A percentile compares a stretch with the other conserved stretches of the same genome.
Conservation (phyloP, 2,113 vertebrate genomes). For the Hemichromis elongatus region DNA sequence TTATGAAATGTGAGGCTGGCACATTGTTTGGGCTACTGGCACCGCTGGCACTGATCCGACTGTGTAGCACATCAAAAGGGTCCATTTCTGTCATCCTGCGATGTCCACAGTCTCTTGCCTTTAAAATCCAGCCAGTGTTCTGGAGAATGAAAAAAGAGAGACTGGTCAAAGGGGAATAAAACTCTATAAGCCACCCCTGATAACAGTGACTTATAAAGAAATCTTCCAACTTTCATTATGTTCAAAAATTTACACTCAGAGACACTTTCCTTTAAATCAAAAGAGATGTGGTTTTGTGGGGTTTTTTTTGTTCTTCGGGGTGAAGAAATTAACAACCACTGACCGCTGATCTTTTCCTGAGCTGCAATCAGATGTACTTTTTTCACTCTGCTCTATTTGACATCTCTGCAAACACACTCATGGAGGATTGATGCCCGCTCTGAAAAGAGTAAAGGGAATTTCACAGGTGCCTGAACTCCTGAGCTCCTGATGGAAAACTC, state of each 20-base stretch:
- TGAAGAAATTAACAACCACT: neutral
- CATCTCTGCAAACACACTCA: neutral
- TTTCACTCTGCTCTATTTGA: neutral
- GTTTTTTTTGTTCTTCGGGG: neutral
- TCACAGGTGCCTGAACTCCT: conserved; percentile 56
- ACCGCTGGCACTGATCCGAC: conserved; percentile 21
- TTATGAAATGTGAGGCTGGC: conserved; percentile 48
- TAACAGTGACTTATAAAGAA: neutral
- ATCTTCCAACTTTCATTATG: neutral
- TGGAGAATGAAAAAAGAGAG: neutral
- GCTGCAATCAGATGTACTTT: neutral
- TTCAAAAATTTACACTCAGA: neutral
- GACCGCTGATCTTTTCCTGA: neutral
- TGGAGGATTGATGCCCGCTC: neutral
- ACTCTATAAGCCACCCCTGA: neutral
- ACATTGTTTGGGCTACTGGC: conserved; percentile 6
- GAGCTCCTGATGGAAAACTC: conserved; percentile 11
- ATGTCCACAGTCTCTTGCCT: neutral
- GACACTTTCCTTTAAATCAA: neutral
- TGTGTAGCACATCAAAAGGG: conserved; percentile 20
- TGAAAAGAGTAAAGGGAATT: conserved; percentile 6
- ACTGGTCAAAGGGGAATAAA: neutral
- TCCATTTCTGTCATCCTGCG: neutral
- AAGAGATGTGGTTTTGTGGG: neutral
- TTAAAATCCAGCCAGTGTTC: conserved; percentile 14